These are phyloP conservation scores for Megaleporinus macrocephalus DNA, from an alignment of 2,113 vertebrate species.

Conservation along the genomic window DNA sequence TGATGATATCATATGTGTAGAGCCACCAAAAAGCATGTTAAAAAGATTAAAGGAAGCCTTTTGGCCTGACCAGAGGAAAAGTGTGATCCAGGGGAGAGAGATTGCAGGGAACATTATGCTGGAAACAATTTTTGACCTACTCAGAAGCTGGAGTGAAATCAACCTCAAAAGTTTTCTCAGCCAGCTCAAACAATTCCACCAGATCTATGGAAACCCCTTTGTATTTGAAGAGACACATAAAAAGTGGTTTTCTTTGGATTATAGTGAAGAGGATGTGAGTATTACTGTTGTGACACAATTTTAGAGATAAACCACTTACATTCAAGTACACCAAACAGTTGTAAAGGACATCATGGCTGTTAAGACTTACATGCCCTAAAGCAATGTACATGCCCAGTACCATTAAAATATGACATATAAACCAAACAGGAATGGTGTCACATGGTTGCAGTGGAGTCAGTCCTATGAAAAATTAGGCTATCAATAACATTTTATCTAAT, in stretches of 20 bases:
- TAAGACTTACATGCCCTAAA: no score
- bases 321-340: neutral
- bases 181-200: conserved; percentile 82
- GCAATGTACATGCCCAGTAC: no score
- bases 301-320: neutral
- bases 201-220: conserved; percentile 55
- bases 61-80: conserved; percentile 55
- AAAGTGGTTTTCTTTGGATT: conserved; percentile 67
- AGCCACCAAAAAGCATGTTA: rapidly evolving
- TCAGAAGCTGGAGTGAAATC: conserved; percentile 72
- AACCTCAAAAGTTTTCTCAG: conserved; percentile 78
- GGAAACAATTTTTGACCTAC: conserved; percentile 82
- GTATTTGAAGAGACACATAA: conserved; percentile 54
- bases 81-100: conserved; percentile 74
- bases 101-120: conserved; percentile 84
- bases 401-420: no score
- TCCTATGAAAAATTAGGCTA: no score
- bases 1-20: conserved; percentile 86
- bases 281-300: neutral
- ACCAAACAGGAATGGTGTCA: no score
- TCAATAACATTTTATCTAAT: no score
- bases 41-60: rapidly evolving
- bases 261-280: conserved; percentile 75
- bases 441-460: no score
- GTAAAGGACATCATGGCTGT: no score